A percentile compares a stretch with the other conserved stretches of the same genome.
phyloP scores from a whole-genome alignment of 2,888 invertebrate species.

The Agrotis segetum region DNA sequence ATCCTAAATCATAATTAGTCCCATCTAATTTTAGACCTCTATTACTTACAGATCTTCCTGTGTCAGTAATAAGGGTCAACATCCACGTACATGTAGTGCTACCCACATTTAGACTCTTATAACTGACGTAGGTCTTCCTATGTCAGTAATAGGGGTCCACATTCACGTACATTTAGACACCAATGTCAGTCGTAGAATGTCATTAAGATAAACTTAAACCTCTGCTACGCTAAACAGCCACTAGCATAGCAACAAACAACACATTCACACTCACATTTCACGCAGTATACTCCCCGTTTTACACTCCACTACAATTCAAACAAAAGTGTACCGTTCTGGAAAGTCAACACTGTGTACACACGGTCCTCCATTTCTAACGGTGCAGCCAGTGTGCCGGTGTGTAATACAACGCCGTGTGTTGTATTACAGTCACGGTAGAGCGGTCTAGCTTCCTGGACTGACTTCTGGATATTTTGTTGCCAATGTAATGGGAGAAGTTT shows the following conservation, averaged over 20 bases:
- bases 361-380: constrained; percentile 55
- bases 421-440: constrained; percentile 61
- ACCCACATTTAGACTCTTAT: too few species aligned
- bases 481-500: constrained; percentile 18
- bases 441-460: constrained; percentile 54
- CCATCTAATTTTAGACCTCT: too few species aligned
- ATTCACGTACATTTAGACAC: too few species aligned
- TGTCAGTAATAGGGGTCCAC: too few species aligned
- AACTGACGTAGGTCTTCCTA: too few species aligned
- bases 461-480: constrained; percentile 58
- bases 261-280: constrained; percentile 23
- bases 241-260: constrained; percentile 16
- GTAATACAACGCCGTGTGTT: constrained; percentile 55
- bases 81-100: too few species aligned
- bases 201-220: too few species aligned
- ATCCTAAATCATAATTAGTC: too few species aligned
- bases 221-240: neutral
- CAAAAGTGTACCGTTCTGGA: constrained; percentile 57
- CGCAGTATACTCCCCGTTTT: constrained; percentile 30
- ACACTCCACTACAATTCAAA: constrained; percentile 39
- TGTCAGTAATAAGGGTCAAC: too few species aligned
- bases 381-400: constrained; percentile 7
- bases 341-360: constrained; percentile 54
- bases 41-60: too few species aligned
- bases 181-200: too few species aligned